A percentile compares a stretch with the other conserved stretches of the same genome.
These are phyloP conservation scores for Gymnarchus niloticus DNA, from an alignment of 2,113 vertebrate species.

Conservation along the genomic window DNA sequence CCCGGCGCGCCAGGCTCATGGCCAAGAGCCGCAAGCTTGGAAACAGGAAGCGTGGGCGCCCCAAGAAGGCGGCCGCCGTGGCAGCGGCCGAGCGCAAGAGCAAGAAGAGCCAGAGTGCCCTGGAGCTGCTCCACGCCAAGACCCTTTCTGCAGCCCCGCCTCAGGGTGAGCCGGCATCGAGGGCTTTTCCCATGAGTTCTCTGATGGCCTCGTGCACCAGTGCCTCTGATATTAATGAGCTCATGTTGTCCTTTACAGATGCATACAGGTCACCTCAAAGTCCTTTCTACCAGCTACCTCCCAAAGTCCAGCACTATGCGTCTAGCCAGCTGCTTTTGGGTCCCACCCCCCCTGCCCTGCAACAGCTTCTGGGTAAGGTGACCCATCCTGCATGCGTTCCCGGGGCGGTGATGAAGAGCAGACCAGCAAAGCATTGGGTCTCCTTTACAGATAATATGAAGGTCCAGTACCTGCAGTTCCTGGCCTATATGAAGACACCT, in stretches of 20 bases:
- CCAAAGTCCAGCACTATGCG: conserved; percentile 85
- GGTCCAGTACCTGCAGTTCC: conserved; percentile 94
- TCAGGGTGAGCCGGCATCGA: conserved; percentile 69
- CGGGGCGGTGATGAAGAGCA: background rate
- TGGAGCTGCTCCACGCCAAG: conserved; percentile 85
- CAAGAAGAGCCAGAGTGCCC: conserved; percentile 83
- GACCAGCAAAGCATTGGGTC: background rate
- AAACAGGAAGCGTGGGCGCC: conserved; percentile 87
- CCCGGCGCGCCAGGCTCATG: conserved; percentile 75
- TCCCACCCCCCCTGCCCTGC: conserved; percentile 85
- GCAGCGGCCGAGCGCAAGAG: conserved; percentile 73
- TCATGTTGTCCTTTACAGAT: conserved; percentile 56
- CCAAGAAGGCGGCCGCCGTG: conserved; percentile 78
- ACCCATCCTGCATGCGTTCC: background rate
- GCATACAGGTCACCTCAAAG: conserved; percentile 88
- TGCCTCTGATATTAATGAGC: background rate
- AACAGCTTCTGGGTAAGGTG: conserved; percentile 85
- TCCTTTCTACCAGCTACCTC: conserved; percentile 97
- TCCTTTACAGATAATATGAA: conserved; percentile 80
- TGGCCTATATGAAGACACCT: conserved; percentile 91
- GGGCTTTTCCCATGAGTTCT: background rate
- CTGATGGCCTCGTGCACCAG: background rate
- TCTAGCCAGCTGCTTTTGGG: conserved; percentile 81
- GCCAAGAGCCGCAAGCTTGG: conserved; percentile 87
- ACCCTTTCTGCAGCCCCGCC: conserved; percentile 80